phyloP scores from a whole-genome alignment of 2,797 vertebrate genomes.

The Loris lydekkerianus region DNA sequence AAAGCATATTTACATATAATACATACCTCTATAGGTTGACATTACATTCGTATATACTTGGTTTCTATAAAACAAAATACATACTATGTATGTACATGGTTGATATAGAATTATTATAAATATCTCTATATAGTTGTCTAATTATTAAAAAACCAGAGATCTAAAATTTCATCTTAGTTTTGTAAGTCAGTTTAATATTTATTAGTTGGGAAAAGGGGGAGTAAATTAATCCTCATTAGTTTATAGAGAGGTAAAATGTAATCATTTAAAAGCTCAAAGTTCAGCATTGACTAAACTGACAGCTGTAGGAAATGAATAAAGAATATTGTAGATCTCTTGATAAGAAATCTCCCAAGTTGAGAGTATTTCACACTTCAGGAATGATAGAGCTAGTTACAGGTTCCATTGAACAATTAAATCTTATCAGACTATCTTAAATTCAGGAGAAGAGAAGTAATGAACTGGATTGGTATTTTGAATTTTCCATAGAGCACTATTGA shows the following conservation, averaged over 20 bases:
- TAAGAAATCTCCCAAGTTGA: conserved; percentile 14
- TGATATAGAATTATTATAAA: background rate
- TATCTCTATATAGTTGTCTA: background rate
- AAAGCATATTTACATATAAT: background rate
- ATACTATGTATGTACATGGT: background rate
- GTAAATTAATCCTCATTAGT: background rate
- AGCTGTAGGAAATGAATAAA: background rate
- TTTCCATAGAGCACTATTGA: background rate
- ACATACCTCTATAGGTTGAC: background rate
- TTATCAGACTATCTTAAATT: background rate
- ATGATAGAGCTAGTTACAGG: background rate
- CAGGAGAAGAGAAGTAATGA: conserved; percentile 49
- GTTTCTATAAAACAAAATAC: conserved; percentile 27
- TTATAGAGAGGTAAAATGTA: background rate
- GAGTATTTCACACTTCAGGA: conserved; percentile 51
- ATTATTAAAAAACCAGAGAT: conserved; percentile 2
- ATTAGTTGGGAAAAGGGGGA: background rate
- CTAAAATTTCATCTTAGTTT: conserved; percentile 11
- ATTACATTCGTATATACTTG: background rate
- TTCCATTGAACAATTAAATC: conserved; percentile 70
- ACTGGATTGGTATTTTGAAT: conserved; percentile 57
- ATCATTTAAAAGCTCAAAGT: conserved; percentile 27
- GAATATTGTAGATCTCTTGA: background rate
- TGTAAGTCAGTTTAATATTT: background rate
- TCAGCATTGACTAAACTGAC: background rate